Evolutionary conservation across 1,140 invertebrate species (phyloP).

Genomic region (Hyphantria cunea): DNA sequence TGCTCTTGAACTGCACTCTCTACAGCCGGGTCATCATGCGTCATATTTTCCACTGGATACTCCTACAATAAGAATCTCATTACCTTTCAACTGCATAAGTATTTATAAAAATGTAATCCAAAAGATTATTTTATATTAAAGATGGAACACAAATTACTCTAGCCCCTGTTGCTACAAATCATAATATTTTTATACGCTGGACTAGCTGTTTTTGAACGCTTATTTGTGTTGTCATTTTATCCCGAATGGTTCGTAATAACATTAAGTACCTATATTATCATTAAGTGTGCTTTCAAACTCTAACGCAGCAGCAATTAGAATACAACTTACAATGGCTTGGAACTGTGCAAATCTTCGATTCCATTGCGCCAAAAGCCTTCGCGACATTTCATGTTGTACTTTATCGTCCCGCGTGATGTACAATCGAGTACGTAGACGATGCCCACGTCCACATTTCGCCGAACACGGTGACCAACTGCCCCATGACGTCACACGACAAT

Average conservation of each 20-base stretch:
- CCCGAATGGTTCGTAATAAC: too few relatives aligned
- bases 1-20: slow-evolving; percentile 64
- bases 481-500: slow-evolving; percentile 88
- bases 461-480: slow-evolving; percentile 90
- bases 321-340: slow-evolving; percentile 63
- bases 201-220: too few relatives aligned
- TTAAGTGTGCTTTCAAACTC: too few relatives aligned
- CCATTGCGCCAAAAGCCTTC: slow-evolving; percentile 48
- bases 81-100: too few relatives aligned
- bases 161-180: too few relatives aligned
- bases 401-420: slow-evolving; percentile 49
- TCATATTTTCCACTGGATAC: slow-evolving; percentile 79
- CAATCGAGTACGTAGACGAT: slow-evolving; percentile 83
- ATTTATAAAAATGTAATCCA: too few relatives aligned
- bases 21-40: slow-evolving; percentile 68
- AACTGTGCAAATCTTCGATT: slow-evolving; percentile 58
- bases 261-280: too few relatives aligned
- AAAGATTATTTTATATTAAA: too few relatives aligned
- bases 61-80: slow-evolving; percentile 57
- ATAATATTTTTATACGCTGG: too few relatives aligned
- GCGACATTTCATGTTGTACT: slow-evolving; percentile 47
- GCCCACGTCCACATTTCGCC: slow-evolving; percentile 89
- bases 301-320: neutral
- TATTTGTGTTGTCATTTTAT: too few relatives aligned
- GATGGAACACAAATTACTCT: too few relatives aligned